Evolutionary conservation across 2,113 vertebrate genomes (phyloP).

Genomic region (Colossoma macropomum): DNA sequence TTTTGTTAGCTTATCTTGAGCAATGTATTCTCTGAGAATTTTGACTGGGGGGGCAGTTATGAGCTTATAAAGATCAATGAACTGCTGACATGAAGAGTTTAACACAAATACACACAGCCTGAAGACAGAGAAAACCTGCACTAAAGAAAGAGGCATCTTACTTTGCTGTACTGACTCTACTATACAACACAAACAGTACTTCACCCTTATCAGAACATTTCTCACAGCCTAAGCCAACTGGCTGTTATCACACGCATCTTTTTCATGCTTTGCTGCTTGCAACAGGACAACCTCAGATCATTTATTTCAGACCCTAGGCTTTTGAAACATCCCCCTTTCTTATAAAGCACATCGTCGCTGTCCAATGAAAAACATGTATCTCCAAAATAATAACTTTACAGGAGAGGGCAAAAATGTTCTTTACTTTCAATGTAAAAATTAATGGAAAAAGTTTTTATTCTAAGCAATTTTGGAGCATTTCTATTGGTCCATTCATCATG

Average conservation of each 20-base stretch:
- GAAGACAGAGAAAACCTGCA: not conserved
- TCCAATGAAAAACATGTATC: too few species aligned
- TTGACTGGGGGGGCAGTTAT: not conserved
- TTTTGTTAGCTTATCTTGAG: not conserved
- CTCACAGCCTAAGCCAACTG: not conserved
- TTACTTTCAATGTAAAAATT: too few species aligned
- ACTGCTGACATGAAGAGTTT: not conserved
- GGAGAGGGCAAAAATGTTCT: too few species aligned
- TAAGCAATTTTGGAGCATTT: too few species aligned
- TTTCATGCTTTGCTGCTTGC: not conserved
- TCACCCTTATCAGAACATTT: slow-evolving; percentile 18
- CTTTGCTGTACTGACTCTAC: not conserved
- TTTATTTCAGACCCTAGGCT: not conserved
- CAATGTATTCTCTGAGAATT: not conserved
- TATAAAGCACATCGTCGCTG: too few species aligned
- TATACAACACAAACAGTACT: slow-evolving; percentile 1
- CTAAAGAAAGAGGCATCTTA: not conserved
- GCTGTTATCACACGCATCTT: not conserved
- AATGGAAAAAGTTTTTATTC: too few species aligned
- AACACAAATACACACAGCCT: not conserved
- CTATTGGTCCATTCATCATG: too few species aligned
- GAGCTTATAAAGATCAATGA: not conserved
- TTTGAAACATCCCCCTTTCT: not conserved
- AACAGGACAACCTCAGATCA: slow-evolving; percentile 8
- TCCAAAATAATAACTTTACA: too few species aligned